These are phyloP conservation scores for Agrochola circellaris DNA, from an alignment of 2,888 invertebrate species.

Conservation along the genomic window DNA sequence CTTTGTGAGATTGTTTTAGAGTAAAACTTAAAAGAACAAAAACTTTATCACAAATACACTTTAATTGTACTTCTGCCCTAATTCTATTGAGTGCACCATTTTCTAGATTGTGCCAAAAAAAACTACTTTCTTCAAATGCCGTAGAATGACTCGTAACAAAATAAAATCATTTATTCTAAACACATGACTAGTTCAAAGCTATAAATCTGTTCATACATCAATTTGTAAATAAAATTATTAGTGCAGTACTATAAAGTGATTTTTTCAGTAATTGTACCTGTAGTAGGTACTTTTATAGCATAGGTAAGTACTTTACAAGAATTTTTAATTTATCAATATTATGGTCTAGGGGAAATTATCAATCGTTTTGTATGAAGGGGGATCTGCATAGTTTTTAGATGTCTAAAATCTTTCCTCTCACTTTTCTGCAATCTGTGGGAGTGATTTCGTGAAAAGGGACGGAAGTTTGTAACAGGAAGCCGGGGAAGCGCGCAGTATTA, in stretches of 20 bases:
- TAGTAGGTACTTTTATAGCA: neutral
- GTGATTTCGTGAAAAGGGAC: no score
- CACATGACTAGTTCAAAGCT: constrained; percentile 3
- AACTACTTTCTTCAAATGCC: neutral
- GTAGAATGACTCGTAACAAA: constrained; percentile 11
- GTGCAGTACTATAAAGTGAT: neutral
- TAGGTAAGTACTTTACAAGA: neutral
- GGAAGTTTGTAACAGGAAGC: no score
- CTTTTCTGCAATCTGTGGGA: no score
- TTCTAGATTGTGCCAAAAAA: constrained; percentile 31
- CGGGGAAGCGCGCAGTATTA: no score
- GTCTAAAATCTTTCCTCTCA: no score
- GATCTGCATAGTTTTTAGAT: neutral
- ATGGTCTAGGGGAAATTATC: neutral
- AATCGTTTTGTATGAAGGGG: neutral
- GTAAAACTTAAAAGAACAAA: neutral
- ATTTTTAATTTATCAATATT: neutral
- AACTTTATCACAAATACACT: constrained; percentile 4
- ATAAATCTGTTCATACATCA: constrained; percentile 28
- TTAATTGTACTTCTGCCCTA: neutral
- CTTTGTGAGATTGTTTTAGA: neutral
- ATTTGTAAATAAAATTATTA: constrained; percentile 14
- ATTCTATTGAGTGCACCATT: neutral
- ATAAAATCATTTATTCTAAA: constrained; percentile 42
- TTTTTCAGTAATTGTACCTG: constrained; percentile 2